Base-by-base conservation (phyloP, 1,140 invertebrate species). In the Halesus radiatus region DNA sequence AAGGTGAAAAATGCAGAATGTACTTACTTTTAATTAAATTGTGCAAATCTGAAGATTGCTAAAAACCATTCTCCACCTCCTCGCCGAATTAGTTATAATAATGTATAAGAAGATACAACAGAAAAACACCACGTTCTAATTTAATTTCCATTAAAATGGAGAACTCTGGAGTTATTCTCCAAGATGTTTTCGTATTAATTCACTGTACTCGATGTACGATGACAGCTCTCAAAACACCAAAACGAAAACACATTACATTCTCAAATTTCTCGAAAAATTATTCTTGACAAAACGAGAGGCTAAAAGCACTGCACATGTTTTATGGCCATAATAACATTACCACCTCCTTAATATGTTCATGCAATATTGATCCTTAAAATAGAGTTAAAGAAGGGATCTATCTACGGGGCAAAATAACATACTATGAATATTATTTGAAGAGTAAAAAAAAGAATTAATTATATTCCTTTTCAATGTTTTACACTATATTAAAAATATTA, bases 11-110 rank as follows among this genome's bases (percentile, higher is more conserved):
- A 26, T 66, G 26, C 15, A 26, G 29, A 66, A 26, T 66, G 62
- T 66, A 66, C 62, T 26, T 37, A 66, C 62, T 66, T 66, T 23
- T 64, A 64, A 66, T 45, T 29, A 66, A 66, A 66, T 16, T 66
- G 26, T 66, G 26, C 62, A 66, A 66, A 29, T 66, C 29, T 66
- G 6, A 66, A 16, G 26, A 16, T 66, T 26, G 29, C 29, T 32
- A 32, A 29, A 66, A 66, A 66, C 26, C 62, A 66, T 66, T 29
- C 62, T 66, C 62, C 23, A 16, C 8, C 62, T 26, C 6, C 13
- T 16, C 8, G 7, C 10, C n/a, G 4, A 22, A 45, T 45, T 23
- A 23, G 23, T 20, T 29, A 29, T 15, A 32, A n/a, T 66, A 66
- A n/a, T 66, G 23, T 37, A 66, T n/a, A 1, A n/a, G 29, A 15